These are phyloP conservation scores for Dinothrombium tinctorium DNA, from an alignment of 1,140 invertebrate genomes.

Conservation along the genomic window DNA sequence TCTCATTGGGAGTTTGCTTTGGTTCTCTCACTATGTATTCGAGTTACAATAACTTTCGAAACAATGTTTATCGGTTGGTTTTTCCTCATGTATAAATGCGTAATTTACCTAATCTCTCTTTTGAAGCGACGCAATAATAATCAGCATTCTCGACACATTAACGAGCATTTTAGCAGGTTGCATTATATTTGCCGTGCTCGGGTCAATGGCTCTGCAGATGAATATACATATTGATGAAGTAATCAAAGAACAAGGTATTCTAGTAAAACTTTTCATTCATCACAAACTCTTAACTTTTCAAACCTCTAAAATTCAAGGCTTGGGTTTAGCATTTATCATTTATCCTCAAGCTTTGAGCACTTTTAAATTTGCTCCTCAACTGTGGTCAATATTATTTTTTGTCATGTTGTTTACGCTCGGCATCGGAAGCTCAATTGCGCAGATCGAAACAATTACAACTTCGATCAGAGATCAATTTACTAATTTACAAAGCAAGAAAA, in stretches of 20 bases:
- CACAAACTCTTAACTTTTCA: neutral
- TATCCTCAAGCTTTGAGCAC: conserved; percentile 91
- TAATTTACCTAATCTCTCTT: neutral
- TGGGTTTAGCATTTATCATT: conserved; percentile 81
- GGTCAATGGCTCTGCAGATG: conserved; percentile 22
- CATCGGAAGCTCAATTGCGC: conserved; percentile 12
- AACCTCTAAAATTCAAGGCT: conserved; percentile 4
- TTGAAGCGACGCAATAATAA: conserved; percentile 62
- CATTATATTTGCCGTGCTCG: conserved; percentile 90
- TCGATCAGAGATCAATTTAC: conserved; percentile 44
- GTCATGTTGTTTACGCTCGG: conserved; percentile 78
- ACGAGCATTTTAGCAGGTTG: conserved; percentile 95
- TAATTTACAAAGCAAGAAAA: conserved; percentile 26
- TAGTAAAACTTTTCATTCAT: neutral
- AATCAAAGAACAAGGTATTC: conserved; percentile 1
- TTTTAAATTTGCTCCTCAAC: conserved; percentile 60
- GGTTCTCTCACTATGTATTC: conserved; percentile 82
- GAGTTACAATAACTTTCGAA: conserved; percentile 85
- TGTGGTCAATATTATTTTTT: conserved; percentile 85
- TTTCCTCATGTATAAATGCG: conserved; percentile 25
- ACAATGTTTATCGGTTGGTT: conserved; percentile 92
- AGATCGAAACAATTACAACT: conserved; percentile 30
- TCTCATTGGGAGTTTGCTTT: conserved; percentile 79
- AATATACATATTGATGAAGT: conserved; percentile 6
- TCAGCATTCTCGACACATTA: conserved; percentile 77